A percentile compares a stretch with the other conserved stretches of the same genome.
Evolutionary conservation across 1,140 invertebrate genomes (phyloP).

Genomic region (Cyclina sinensis): DNA sequence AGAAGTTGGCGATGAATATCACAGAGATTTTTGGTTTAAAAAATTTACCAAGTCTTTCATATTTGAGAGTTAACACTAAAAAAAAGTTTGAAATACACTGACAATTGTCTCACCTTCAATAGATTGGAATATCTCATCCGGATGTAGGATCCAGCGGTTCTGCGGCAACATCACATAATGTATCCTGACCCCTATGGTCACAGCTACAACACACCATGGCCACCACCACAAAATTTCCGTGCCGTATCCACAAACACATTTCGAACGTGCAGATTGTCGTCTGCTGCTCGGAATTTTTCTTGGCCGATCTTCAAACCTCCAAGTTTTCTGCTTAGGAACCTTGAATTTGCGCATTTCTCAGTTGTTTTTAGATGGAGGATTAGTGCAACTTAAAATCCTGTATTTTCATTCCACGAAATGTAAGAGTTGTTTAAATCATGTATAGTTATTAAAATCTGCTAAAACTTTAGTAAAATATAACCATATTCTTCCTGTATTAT

Average conservation of each 20-base stretch:
- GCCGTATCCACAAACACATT: constrained; percentile 54
- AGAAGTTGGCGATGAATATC: no score
- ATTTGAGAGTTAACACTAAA: no score
- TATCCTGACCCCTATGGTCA: constrained; percentile 73
- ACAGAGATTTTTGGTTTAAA: no score
- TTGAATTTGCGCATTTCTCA: not conserved
- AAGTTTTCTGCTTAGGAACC: not conserved
- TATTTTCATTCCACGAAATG: not conserved
- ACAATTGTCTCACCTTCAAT: constrained; percentile 82
- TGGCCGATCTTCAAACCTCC: not conserved
- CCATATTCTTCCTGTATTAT: no score
- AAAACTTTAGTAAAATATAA: no score
- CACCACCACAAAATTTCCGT: constrained; percentile 63
- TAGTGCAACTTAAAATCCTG: not conserved
- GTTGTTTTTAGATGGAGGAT: no score
- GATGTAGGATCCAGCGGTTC: constrained; percentile 83
- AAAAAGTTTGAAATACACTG: no score
- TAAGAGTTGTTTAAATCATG: no score
- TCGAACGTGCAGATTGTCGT: not conserved
- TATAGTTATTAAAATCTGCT: no score
- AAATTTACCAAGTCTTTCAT: no score
- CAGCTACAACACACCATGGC: constrained; percentile 71
- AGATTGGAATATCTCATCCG: constrained; percentile 83
- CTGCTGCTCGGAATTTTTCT: not conserved
- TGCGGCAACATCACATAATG: constrained; percentile 72